These are phyloP conservation scores for Nixonia krombeini DNA, from an alignment of 1,140 invertebrate species.

Conservation along the genomic window DNA sequence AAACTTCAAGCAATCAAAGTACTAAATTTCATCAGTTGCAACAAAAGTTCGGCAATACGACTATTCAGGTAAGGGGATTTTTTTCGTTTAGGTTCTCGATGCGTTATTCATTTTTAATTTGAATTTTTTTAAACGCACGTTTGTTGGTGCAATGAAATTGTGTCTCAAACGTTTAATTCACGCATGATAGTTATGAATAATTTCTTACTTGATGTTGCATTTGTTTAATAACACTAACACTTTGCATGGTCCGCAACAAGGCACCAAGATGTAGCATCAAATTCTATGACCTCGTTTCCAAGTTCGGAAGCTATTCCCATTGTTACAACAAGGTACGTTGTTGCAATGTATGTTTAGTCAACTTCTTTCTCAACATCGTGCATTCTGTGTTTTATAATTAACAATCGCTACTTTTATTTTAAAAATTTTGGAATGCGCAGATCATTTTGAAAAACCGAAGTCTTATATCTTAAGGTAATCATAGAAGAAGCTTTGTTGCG, in stretches of 20 bases:
- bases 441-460: too few species aligned
- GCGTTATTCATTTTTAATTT: slow-evolving; percentile 16
- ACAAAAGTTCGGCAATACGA: slow-evolving; percentile 78
- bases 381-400: too few species aligned
- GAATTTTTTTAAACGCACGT: too few species aligned
- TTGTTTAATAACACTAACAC: slow-evolving; percentile 61
- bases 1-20: slow-evolving; percentile 81
- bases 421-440: too few species aligned
- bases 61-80: slow-evolving; percentile 60
- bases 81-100: slow-evolving; percentile 11
- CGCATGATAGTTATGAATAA: slow-evolving; percentile 8
- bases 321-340: slow-evolving; percentile 35
- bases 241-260: slow-evolving; percentile 64
- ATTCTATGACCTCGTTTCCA: slow-evolving; percentile 65
- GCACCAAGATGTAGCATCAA: slow-evolving; percentile 62
- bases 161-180: background rate
- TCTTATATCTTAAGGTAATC: too few species aligned
- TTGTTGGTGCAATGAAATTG: too few species aligned
- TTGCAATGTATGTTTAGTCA: too few species aligned
- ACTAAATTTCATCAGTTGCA: slow-evolving; percentile 84
- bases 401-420: too few species aligned
- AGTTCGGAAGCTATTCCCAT: slow-evolving; percentile 57
- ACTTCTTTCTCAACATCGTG: too few species aligned
- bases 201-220: slow-evolving; percentile 1
- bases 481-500: too few species aligned